phyloP scores from a whole-genome alignment of 1,140 invertebrate species.

The Caenorhabditis inopinata region DNA sequence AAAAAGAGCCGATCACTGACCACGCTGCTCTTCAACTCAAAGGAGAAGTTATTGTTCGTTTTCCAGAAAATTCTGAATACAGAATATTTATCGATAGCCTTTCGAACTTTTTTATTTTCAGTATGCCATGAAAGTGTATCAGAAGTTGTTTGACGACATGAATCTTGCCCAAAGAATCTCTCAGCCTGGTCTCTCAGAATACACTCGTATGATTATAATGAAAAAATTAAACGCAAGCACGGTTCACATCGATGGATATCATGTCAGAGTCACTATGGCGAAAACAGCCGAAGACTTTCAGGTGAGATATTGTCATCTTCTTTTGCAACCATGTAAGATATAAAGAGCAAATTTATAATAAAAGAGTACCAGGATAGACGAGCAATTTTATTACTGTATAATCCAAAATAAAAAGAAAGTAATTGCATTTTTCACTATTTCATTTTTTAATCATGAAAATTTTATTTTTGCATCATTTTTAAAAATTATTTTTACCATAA shows the following conservation, averaged over 20 bases:
- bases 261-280: not conserved
- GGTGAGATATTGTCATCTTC: not conserved
- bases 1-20: not conserved
- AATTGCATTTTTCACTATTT: no score
- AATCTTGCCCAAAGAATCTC: not conserved
- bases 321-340: no score
- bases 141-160: not conserved
- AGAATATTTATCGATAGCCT: no score
- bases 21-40: not conserved
- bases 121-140: not conserved
- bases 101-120: not conserved
- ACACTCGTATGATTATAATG: not conserved
- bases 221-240: not conserved
- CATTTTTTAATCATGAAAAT: no score
- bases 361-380: no score
- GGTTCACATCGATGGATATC: not conserved
- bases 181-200: not conserved
- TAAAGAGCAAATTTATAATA: no score
- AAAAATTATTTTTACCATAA: no score
- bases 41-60: not conserved
- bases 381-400: no score
- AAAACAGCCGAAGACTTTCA: not conserved
- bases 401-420: no score
- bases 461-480: no score
- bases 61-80: no score